Base-by-base conservation (phyloP, 2,113 vertebrate species). In the Cephalopholis sonnerati region DNA sequence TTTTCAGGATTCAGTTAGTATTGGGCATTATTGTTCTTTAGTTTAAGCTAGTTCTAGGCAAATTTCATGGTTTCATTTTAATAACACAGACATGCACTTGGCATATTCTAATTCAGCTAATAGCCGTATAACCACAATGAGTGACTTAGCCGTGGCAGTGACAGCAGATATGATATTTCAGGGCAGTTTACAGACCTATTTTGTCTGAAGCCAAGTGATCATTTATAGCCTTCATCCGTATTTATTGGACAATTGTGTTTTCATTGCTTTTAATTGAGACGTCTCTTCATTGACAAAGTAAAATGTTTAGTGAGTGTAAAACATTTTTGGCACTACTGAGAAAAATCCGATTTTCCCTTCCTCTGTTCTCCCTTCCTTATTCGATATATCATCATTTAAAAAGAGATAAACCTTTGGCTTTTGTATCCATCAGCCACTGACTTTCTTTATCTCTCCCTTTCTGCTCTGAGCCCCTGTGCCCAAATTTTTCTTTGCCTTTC, bases 11-110 rank as follows among this genome's bases (percentile, higher is more conserved):
- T 55, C 65, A 46, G 53, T 75, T 61, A n/a, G 59, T 57, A 27
- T 48, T 51, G 59, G 53, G 41, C 15, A 53, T 46, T 54, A 59
- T 65, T 65, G 11, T 61, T 68, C 5, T 78, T 71, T 69, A 46
- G 41, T 53, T 89, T 79, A 53, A 22, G 57, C 50, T 39, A n/a
- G 39, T 85, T 75, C 50, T 46, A 29, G 25, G 15, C 51, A 63
- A 46, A 77, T 89, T 61, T 69, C 27, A 46, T 83, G 46, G 55
- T 75, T 86, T 79, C 27, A 66, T 86, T 69, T 71, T n/a, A 4
- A 50, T 65, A 70, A 73, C 44, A 61, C 67, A 61, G 74, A 58
- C 78, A 68, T 62, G 22, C 7, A 58, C 20, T 55, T 84, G 74
- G 74, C 74, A 82, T 67, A n/a, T 73, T 72, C 3, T 81, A 65